phyloP scores from a whole-genome alignment of 2,113 vertebrate species.

The Trematocara marginatum region DNA sequence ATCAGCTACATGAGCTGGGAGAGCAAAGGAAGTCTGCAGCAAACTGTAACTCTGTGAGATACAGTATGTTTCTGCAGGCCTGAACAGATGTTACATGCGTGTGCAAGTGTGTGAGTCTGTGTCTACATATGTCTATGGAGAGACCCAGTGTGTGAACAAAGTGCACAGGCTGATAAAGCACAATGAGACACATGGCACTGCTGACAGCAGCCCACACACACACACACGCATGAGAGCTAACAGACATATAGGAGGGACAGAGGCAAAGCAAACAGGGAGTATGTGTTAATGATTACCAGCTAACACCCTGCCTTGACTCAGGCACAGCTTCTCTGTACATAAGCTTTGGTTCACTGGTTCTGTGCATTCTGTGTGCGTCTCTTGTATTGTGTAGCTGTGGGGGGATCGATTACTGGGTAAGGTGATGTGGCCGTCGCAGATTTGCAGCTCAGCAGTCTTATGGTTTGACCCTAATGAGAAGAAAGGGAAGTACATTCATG shows the following conservation, averaged over 20 bases:
- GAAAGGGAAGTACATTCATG: not conserved
- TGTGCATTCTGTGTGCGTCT: not conserved
- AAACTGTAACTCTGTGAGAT: not conserved
- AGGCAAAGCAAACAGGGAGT: constrained; percentile 42
- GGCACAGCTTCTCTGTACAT: constrained; percentile 36
- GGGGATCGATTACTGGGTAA: constrained; percentile 7
- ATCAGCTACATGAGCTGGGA: not conserved
- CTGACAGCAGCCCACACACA: not conserved
- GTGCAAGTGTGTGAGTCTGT: not conserved
- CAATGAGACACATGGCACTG: not conserved
- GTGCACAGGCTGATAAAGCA: not conserved
- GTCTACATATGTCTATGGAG: not conserved
- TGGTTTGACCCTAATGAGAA: constrained; percentile 33
- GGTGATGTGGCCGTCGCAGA: not conserved
- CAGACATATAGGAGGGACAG: not conserved
- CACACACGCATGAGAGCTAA: not conserved
- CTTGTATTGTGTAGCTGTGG: not conserved
- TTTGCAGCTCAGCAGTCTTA: constrained; percentile 21
- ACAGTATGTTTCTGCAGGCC: not conserved
- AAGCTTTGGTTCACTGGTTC: constrained; percentile 16
- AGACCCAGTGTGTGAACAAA: constrained; percentile 9
- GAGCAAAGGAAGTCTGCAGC: not conserved
- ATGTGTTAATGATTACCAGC: constrained; percentile 64
- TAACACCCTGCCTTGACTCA: constrained; percentile 32
- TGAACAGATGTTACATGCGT: not conserved